Evolutionary conservation across 2,888 invertebrate species (phyloP).

Genomic region (Sesia apiformis): DNA sequence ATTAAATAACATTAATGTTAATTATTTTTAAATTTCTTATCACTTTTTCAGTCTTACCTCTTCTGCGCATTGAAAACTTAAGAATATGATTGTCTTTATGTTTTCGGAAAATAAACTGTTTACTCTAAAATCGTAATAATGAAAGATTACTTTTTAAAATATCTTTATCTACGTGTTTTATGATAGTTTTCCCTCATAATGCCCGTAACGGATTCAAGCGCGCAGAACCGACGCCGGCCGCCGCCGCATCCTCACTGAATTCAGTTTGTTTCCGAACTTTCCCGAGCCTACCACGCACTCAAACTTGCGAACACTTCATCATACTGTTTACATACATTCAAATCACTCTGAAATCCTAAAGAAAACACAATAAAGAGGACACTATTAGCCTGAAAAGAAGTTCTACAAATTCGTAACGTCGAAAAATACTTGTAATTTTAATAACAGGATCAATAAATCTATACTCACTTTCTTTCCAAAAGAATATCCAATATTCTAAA

Average conservation of each 20-base stretch:
- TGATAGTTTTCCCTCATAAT: too few relatives aligned
- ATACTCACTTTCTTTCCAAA: slow-evolving; percentile 41
- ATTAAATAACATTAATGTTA: too few relatives aligned
- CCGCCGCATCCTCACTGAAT: slow-evolving; percentile 52
- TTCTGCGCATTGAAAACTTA: too few relatives aligned
- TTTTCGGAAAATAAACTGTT: too few relatives aligned
- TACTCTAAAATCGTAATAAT: too few relatives aligned
- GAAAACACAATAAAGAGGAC: slow-evolving; percentile 7
- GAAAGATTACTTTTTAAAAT: too few relatives aligned
- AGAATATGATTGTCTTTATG: too few relatives aligned
- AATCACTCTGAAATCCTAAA: slow-evolving; percentile 11
- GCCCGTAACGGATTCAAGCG: neutral
- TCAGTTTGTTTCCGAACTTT: slow-evolving; percentile 40
- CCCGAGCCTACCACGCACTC: slow-evolving; percentile 31
- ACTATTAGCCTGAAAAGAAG: neutral
- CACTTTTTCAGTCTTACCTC: too few relatives aligned
- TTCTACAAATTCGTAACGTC: neutral
- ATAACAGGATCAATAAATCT: slow-evolving; percentile 8
- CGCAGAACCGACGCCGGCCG: slow-evolving; percentile 52
- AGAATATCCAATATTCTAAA: slow-evolving; percentile 22
- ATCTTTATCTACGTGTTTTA: too few relatives aligned
- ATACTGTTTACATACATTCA: slow-evolving; percentile 20
- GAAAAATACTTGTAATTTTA: neutral
- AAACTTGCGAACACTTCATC: slow-evolving; percentile 26
- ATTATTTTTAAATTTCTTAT: too few relatives aligned